Base-by-base conservation (phyloP, 2,888 invertebrate genomes). In the Cephus spinipes region DNA sequence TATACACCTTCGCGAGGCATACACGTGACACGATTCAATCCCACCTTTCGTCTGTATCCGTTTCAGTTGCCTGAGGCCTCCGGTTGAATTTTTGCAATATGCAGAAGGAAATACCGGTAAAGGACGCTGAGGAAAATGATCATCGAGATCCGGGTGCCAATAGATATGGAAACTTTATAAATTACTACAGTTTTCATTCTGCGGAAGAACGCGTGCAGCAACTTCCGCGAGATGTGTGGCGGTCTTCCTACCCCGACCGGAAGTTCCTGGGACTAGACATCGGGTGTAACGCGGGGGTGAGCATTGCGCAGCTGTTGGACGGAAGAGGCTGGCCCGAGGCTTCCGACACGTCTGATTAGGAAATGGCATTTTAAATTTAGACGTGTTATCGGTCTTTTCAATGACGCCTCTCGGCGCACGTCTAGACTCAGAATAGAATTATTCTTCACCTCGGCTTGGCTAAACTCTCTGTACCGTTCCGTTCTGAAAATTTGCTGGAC, bases 121-220 rank as follows among this genome's bases (percentile, higher is more conserved):
- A 12, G 32, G 71, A 23, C 1, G 31, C 12, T 71, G 71, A 71
- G 31, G 3, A 33, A 33, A 71, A 32, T 71, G 71, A 71, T 11
- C 31, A 71, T 6, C 77, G 78, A 79, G 94, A 96, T 91, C 97
- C 97, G 30, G 97, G 97, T 33, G 96, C 96, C 68, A 95, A 95
- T 1, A 94, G 94, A 89, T 94, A 93, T 92, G 97, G 97, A 76
- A 97, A 97, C 92, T 97, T 97, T 86, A 96, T 96, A 79, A 97
- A 97, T 92, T 97, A 97, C 89, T 97, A 97, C 89, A 93, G 95
- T 83, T 97, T 97, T 88, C 95, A 97, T 92, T 94, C 95, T 77
- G 94, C 95, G 34, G 92, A 93, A 79, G 94, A 95, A 83, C 94
- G 97, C 87, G 92, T 95, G 73, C 92, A 93, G 75, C 92, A 95